Percentiles rank a stretch among this genome's conserved stretches.
phyloP scores from a whole-genome alignment of 2,888 invertebrate species.

The Chrysolina haemoptera region DNA sequence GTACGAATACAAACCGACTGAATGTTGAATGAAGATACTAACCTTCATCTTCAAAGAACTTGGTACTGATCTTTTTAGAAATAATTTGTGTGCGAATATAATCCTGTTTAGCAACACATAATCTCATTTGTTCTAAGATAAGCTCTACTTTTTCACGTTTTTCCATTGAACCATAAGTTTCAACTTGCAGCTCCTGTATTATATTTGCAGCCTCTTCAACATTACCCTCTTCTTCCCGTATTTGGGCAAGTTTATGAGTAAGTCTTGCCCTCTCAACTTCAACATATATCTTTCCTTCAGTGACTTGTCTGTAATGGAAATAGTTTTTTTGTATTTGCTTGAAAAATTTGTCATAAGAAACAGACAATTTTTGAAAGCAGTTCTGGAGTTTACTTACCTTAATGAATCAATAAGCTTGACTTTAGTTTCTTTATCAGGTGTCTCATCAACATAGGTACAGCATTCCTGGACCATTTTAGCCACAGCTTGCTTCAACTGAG shows the following conservation, averaged over 20 bases:
- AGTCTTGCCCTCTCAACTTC: slow-evolving; percentile 98
- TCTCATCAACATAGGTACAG: slow-evolving; percentile 92
- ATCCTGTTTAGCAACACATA: slow-evolving; percentile 96
- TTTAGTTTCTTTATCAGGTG: slow-evolving; percentile 91
- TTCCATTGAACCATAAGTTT: slow-evolving; percentile 99
- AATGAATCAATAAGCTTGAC: slow-evolving; percentile 97
- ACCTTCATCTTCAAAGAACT: slow-evolving; percentile 93
- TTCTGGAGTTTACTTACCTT: slow-evolving; percentile 71
- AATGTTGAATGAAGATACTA: neutral
- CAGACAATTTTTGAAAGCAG: too few relatives aligned
- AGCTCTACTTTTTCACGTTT: slow-evolving; percentile 97
- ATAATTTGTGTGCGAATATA: slow-evolving; percentile 98
- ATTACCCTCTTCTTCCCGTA: slow-evolving; percentile 88
- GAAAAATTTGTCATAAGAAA: too few relatives aligned
- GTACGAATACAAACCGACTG: too few relatives aligned
- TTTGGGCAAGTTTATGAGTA: slow-evolving; percentile 90
- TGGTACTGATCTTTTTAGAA: slow-evolving; percentile 97
- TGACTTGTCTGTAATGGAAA: slow-evolving; percentile 75
- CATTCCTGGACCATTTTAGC: slow-evolving; percentile 98
- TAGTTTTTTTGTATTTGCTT: too few relatives aligned
- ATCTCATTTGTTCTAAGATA: slow-evolving; percentile 98
- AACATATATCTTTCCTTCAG: slow-evolving; percentile 99
- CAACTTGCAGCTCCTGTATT: slow-evolving; percentile 95
- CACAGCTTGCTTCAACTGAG: slow-evolving; percentile 97
- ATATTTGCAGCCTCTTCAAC: slow-evolving; percentile 92